Conservation (phyloP, 2,888 invertebrate genomes). For the Agelastica alni region DNA sequence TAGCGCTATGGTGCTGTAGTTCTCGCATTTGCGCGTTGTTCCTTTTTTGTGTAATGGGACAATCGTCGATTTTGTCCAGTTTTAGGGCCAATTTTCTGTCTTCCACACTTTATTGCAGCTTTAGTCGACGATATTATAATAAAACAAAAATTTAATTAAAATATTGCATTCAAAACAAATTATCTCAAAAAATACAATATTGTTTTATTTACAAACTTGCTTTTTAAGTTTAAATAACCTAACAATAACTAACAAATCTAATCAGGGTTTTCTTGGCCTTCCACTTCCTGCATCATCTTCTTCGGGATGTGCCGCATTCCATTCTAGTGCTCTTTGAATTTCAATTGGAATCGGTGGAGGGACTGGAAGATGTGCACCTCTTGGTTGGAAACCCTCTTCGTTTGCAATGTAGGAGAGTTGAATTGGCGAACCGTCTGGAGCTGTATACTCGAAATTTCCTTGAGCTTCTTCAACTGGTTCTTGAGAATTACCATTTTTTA, state of each 20-base stretch:
- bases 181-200: too few species aligned
- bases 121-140: too few species aligned
- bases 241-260: neutral
- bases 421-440: conserved; percentile 67
- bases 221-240: too few species aligned
- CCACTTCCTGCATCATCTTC: conserved; percentile 42
- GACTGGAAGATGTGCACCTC: conserved; percentile 61
- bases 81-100: too few species aligned
- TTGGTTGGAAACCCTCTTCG: conserved; percentile 71
- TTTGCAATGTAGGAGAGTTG: conserved; percentile 67
- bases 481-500: conserved; percentile 57
- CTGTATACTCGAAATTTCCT: conserved; percentile 62
- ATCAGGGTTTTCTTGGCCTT: conserved; percentile 13
- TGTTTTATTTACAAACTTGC: too few species aligned
- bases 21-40: too few species aligned
- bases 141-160: too few species aligned
- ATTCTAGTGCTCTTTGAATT: conserved; percentile 68
- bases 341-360: conserved; percentile 71
- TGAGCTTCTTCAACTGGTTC: conserved; percentile 58
- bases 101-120: too few species aligned
- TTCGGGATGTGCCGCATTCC: conserved; percentile 67
- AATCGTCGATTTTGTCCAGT: too few species aligned
- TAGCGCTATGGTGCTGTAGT: too few species aligned
- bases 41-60: too few species aligned
- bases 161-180: too few species aligned